phyloP scores from a whole-genome alignment of 2,888 invertebrate genomes.

The Acronicta alni region DNA sequence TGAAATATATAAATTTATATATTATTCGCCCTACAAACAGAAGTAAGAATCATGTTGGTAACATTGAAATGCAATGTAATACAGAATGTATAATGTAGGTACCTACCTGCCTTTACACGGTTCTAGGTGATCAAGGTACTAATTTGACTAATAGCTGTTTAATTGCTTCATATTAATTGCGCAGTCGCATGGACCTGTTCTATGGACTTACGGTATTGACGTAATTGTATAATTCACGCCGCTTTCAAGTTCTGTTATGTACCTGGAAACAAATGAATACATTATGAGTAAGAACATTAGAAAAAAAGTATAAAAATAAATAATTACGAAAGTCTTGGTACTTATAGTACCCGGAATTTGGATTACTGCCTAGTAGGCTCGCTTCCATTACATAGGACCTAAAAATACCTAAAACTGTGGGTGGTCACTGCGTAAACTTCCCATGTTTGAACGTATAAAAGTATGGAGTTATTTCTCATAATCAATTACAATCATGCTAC shows the following conservation, averaged over 20 bases:
- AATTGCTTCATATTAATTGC: constrained; percentile 51
- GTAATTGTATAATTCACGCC: constrained; percentile 25
- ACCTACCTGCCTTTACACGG: constrained; percentile 4
- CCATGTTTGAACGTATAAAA: too few relatives aligned
- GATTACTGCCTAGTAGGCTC: too few relatives aligned
- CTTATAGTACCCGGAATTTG: too few relatives aligned
- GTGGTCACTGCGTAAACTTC: too few relatives aligned
- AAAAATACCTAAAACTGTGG: too few relatives aligned
- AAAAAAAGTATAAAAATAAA: not conserved
- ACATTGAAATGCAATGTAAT: constrained; percentile 20
- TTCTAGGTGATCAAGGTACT: constrained; percentile 41
- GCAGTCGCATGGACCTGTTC: constrained; percentile 36
- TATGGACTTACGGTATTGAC: constrained; percentile 28
- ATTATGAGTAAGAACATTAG: constrained; percentile 8
- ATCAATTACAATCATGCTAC: too few relatives aligned
- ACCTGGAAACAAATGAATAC: constrained; percentile 49
- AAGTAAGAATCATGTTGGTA: too few relatives aligned
- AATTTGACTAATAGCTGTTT: constrained; percentile 46
- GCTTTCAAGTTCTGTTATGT: constrained; percentile 26
- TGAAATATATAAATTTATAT: too few relatives aligned
- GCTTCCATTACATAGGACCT: too few relatives aligned
- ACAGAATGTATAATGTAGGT: constrained; percentile 22
- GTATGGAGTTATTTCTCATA: too few relatives aligned
- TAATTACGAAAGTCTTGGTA: not conserved
- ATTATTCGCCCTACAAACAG: too few relatives aligned